phyloP scores from a whole-genome alignment of 2,888 invertebrate genomes.

The Synergus japonicus region DNA sequence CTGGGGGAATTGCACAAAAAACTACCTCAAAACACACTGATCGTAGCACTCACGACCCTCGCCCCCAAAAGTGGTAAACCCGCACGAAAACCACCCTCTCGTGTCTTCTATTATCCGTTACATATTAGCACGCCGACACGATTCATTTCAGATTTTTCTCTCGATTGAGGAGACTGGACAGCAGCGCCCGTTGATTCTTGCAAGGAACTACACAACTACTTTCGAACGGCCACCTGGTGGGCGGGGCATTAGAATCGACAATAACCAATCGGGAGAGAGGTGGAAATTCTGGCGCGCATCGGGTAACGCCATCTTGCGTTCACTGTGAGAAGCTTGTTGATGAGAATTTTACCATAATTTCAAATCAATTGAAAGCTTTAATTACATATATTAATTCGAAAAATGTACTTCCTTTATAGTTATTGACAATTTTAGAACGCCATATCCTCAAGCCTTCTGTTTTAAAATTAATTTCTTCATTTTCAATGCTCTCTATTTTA shows the following conservation, averaged over 20 bases:
- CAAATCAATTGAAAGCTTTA: no score
- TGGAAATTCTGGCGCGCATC: neutral
- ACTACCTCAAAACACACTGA: slow-evolving; percentile 53
- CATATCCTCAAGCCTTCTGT: no score
- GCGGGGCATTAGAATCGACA: slow-evolving; percentile 64
- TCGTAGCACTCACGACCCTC: slow-evolving; percentile 50
- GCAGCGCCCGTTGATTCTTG: slow-evolving; percentile 69
- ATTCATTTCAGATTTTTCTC: slow-evolving; percentile 71
- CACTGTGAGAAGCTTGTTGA: no score
- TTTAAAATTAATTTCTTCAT: no score
- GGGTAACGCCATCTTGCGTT: neutral
- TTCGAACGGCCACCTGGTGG: slow-evolving; percentile 74
- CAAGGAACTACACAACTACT: slow-evolving; percentile 74
- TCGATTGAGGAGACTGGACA: slow-evolving; percentile 66
- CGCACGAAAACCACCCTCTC: slow-evolving; percentile 52
- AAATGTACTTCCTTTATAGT: no score
- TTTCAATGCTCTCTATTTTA: no score
- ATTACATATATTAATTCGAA: no score
- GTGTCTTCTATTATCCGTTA: slow-evolving; percentile 61
- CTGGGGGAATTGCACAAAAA: slow-evolving; percentile 33
- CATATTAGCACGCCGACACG: slow-evolving; percentile 71
- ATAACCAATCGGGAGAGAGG: slow-evolving; percentile 42
- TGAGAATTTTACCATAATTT: no score
- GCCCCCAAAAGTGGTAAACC: slow-evolving; percentile 41
- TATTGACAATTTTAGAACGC: no score